Conservation (phyloP, 2,797 vertebrate genomes). For the Coranthus polyacanthus region DNA sequence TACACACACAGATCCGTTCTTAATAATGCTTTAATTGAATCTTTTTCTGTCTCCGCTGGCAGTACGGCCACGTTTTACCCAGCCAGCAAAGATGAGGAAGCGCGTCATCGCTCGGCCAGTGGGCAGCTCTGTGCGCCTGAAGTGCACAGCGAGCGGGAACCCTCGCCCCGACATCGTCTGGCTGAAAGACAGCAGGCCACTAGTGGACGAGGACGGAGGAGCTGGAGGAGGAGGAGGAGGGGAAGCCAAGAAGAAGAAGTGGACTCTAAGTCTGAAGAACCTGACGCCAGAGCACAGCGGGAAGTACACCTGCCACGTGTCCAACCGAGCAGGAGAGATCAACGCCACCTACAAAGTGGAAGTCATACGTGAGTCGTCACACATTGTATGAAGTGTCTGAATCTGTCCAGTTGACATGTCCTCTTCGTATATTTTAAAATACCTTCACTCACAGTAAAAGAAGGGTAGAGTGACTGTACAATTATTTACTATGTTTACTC, state of each 20-base stretch:
- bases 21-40: not conserved
- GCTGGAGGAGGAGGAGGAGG: constrained; percentile 66
- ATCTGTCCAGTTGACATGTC: no score
- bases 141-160: constrained; percentile 94
- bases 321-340: constrained; percentile 93
- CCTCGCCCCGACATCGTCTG: constrained; percentile 94
- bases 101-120: constrained; percentile 95
- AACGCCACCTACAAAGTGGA: constrained; percentile 97
- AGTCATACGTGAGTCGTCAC: constrained; percentile 93
- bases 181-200: constrained; percentile 93
- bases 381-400: no score
- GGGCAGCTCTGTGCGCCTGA: constrained; percentile 95
- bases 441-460: no score
- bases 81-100: constrained; percentile 98
- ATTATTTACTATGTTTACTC: no score
- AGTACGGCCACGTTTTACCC: constrained; percentile 96
- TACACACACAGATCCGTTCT: not conserved
- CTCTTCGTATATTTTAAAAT: no score
- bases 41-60: not conserved
- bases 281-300: constrained; percentile 95
- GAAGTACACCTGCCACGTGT: constrained; percentile 97
- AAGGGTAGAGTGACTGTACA: no score
- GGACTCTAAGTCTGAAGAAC: constrained; percentile 96
- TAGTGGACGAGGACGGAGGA: constrained; percentile 67
- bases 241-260: constrained; percentile 91